These are phyloP conservation scores for Neoseiulus cucumeris DNA, from an alignment of 1,140 invertebrate species.

Conservation along the genomic window DNA sequence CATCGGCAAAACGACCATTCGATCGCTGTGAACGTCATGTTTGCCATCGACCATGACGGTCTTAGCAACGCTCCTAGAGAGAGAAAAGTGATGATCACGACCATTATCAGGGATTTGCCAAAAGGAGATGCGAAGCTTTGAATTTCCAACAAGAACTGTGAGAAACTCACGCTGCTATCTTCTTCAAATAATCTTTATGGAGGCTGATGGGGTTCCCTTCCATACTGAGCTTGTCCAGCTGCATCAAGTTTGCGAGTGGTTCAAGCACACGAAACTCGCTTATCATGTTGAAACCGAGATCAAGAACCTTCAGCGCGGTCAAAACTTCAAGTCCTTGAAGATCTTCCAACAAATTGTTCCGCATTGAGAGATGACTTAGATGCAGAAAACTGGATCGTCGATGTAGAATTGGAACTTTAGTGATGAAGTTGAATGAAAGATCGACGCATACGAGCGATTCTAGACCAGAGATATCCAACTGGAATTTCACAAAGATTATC, in stretches of 20 bases:
- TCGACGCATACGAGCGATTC: background rate
- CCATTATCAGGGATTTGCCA: background rate
- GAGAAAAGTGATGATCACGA: background rate
- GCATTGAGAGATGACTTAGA: background rate
- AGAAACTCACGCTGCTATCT: background rate
- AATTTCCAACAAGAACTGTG: background rate
- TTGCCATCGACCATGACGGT: background rate
- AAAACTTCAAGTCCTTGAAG: background rate
- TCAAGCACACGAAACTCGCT: background rate
- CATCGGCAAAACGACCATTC: background rate
- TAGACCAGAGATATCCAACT: background rate
- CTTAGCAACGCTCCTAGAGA: background rate
- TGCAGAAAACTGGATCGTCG: background rate
- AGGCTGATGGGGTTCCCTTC: background rate
- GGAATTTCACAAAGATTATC: too few species aligned
- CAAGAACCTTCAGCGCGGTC: background rate
- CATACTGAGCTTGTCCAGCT: background rate
- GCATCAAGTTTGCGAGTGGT: background rate
- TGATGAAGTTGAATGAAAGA: constrained; percentile 2
- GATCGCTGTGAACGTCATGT: background rate
- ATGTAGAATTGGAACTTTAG: background rate
- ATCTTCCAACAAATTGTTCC: background rate
- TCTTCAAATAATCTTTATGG: background rate
- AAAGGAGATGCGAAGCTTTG: background rate
- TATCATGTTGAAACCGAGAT: background rate